phyloP scores from a whole-genome alignment of 2,113 vertebrate genomes.

The Erythrocercus mccallii region DNA sequence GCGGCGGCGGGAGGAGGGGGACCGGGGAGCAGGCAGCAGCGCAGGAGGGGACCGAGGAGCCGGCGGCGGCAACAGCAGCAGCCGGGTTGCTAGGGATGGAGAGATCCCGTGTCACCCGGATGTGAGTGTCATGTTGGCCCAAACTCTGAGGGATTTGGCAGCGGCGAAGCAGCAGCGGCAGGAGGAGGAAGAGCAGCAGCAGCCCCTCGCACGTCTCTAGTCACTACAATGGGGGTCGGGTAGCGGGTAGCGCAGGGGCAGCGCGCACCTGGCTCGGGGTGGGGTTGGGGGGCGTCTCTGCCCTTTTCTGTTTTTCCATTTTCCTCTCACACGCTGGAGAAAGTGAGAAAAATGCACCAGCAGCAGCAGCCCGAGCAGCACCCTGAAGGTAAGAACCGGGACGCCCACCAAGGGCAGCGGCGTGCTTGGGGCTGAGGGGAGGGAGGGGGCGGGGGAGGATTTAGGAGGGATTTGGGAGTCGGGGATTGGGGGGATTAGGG shows the following conservation, averaged over 20 bases:
- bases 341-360: conserved; percentile 76
- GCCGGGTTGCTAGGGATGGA: conserved; percentile 63
- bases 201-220: conserved; percentile 44
- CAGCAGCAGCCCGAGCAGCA: conserved; percentile 73
- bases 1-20: conserved; percentile 15
- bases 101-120: conserved; percentile 69
- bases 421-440: not conserved
- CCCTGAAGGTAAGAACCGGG: conserved; percentile 68
- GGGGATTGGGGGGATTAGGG: not conserved
- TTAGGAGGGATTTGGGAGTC: conserved; percentile 20
- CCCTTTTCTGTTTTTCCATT: not conserved
- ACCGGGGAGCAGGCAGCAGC: not conserved
- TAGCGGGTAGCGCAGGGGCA: conserved; percentile 41
- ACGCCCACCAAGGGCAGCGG: conserved; percentile 17
- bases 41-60: not conserved
- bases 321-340: conserved; percentile 20
- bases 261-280: conserved; percentile 57
- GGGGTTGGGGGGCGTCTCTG: conserved; percentile 23
- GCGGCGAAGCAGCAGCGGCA: conserved; percentile 26
- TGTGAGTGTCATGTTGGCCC: conserved; percentile 74
- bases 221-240: conserved; percentile 54
- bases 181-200: not conserved
- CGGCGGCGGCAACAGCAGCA: not conserved
- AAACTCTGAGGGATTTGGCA: conserved; percentile 62
- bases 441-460: not conserved